Percentiles rank a stretch among this genome's conserved stretches.
phyloP scores from a whole-genome alignment of 2,888 invertebrate genomes.

The Coenonympha glycerion region DNA sequence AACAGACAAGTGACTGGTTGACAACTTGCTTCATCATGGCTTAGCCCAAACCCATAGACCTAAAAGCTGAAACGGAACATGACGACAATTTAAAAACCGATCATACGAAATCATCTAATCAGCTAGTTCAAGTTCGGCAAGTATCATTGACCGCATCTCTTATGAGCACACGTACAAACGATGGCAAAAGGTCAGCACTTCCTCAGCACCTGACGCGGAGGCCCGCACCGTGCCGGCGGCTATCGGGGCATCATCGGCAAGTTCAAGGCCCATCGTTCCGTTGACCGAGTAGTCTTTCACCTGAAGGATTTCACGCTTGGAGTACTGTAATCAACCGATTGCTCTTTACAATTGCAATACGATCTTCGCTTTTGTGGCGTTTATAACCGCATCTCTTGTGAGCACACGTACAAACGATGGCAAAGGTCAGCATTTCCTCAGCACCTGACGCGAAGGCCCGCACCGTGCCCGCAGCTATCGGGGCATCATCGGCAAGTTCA shows the following conservation, averaged over 20 bases:
- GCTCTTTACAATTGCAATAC: too few species aligned
- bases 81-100: too few species aligned
- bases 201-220: conserved; percentile 13
- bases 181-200: conserved; percentile 21
- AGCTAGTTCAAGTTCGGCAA: conserved; percentile 9
- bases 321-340: background rate
- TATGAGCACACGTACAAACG: background rate
- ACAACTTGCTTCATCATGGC: too few species aligned
- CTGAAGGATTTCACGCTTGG: background rate
- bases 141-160: conserved; percentile 8
- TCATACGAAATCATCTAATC: background rate
- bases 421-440: conserved; percentile 22
- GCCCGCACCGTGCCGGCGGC: conserved; percentile 10
- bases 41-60: too few species aligned
- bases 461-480: conserved; percentile 13
- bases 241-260: conserved; percentile 36
- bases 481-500: conserved; percentile 47
- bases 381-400: conserved; percentile 11
- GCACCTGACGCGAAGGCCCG: conserved; percentile 6
- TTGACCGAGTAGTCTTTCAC: conserved; percentile 45
- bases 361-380: too few species aligned
- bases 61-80: too few species aligned
- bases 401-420: background rate
- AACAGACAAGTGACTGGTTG: too few species aligned
- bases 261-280: conserved; percentile 47